Conservation (phyloP, 2,113 vertebrate species). For the Ifrita kowaldi region DNA sequence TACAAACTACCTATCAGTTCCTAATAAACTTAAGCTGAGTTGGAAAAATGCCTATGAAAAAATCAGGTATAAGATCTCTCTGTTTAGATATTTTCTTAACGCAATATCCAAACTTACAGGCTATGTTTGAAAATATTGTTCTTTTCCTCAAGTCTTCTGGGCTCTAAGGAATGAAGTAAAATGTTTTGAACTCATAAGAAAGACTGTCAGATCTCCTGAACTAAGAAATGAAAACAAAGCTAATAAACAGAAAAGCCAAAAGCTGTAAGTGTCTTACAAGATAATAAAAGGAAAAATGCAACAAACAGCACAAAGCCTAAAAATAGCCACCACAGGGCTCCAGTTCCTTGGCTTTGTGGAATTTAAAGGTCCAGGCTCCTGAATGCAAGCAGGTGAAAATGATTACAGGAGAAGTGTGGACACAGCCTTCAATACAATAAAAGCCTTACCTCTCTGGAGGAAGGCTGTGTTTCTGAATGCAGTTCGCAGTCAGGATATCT, state of each 20-base stretch:
- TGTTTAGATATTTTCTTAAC: neutral
- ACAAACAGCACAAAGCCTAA: neutral
- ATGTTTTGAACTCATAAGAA: neutral
- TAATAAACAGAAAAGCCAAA: neutral
- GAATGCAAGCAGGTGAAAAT: neutral
- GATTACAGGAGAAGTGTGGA: neutral
- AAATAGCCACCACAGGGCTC: neutral
- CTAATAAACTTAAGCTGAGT: neutral
- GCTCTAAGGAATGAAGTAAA: neutral
- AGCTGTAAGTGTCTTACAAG: neutral
- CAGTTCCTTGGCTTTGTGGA: neutral
- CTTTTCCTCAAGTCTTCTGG: neutral
- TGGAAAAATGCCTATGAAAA: neutral
- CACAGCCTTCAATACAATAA: fast-evolving
- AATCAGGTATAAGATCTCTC: neutral
- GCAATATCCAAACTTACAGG: neutral
- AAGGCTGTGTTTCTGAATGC: neutral
- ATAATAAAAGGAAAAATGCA: neutral
- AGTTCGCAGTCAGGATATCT: neutral
- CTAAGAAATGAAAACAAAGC: neutral
- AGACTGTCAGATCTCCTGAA: neutral
- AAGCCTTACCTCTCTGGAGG: neutral
- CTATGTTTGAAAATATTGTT: neutral
- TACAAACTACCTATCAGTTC: neutral
- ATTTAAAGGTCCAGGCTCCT: neutral